Base-by-base conservation (phyloP, 2,888 invertebrate genomes). In the Leucophenga montana region DNA sequence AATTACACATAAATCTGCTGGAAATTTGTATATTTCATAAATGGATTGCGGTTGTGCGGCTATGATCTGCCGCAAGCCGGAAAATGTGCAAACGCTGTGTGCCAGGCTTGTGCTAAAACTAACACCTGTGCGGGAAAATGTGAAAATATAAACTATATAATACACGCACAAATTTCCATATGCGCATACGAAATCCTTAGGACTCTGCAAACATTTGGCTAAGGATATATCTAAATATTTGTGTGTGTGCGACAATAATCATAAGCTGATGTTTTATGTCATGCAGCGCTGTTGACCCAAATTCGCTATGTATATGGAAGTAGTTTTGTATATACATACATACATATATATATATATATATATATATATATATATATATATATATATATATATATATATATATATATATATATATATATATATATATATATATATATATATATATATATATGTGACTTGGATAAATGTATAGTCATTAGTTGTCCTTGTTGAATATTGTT, bases 1-100 rank as follows among this genome's bases (percentile, higher is more conserved):
- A 64, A 64, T 64, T 64, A 22, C 22, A 48, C 27, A 64, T 64
- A 64, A 64, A 64, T 64, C 62, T 64, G 22, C 9, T 64, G 46
- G 62, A 16, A 46, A 64, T 64, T 48, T 33, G n/a, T 16, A 4
- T n/a, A 33, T 59, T 33, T 59, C n/a, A 59, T 31, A 59, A 59
- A 59, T 59, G 33, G 13, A 31, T 33, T 33, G 59, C 39, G 3
- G 16, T 59, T 22, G 9, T 59, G 57, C 20, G 22, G 57, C 57
- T n/a, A 27, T 18, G 14, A 31, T 14, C n/a, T n/a, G n/a, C n/a
- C n/a, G n/a, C n/a, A n/a, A 16, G 16, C 50, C 18, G 50, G 9
- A 16, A 18, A n/a, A 16, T 6, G 14, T 46, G 8, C 13, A 16
- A 18, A n/a, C 1, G 50, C 46, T 46, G 50, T 18, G 53, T 53